These are phyloP conservation scores for Catharus fuscescens DNA, from an alignment of 2,113 vertebrate species.

Conservation along the genomic window DNA sequence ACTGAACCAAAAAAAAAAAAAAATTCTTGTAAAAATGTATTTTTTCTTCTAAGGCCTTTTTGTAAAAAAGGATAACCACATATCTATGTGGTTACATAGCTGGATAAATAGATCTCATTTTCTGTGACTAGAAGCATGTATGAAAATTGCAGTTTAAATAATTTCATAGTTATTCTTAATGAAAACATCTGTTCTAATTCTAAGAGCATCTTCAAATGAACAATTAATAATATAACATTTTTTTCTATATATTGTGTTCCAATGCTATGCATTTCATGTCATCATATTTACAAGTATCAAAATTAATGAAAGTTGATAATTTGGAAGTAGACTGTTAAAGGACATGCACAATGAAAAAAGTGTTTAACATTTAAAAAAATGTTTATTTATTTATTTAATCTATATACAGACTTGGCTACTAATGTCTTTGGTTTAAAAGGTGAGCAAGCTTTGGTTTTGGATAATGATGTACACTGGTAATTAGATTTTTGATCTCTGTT, in stretches of 20 bases:
- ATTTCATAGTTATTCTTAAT: conserved; percentile 62
- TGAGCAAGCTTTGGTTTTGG: rapidly evolving
- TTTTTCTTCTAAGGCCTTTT: background rate
- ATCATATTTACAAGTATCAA: conserved; percentile 32
- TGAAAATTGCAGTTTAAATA: conserved; percentile 46
- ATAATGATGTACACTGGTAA: background rate
- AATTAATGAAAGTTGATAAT: conserved; percentile 13
- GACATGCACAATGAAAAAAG: background rate
- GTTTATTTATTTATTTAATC: background rate
- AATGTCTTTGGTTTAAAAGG: background rate
- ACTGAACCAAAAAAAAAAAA: background rate
- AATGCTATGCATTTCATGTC: conserved; percentile 9
- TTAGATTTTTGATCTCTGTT: background rate
- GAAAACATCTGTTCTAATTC: conserved; percentile 66
- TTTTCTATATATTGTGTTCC: conserved; percentile 42
- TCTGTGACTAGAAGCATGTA: conserved; percentile 1
- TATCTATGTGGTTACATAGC: background rate
- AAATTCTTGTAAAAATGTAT: background rate
- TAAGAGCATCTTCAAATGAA: conserved; percentile 50
- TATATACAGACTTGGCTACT: background rate
- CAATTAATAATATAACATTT: conserved; percentile 1
- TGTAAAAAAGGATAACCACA: background rate
- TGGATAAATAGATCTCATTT: conserved; percentile 39
- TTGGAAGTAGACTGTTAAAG: background rate
- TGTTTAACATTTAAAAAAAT: background rate